These are phyloP conservation scores for Ligdia adustata DNA, from an alignment of 2,888 invertebrate species.

Conservation along the genomic window DNA sequence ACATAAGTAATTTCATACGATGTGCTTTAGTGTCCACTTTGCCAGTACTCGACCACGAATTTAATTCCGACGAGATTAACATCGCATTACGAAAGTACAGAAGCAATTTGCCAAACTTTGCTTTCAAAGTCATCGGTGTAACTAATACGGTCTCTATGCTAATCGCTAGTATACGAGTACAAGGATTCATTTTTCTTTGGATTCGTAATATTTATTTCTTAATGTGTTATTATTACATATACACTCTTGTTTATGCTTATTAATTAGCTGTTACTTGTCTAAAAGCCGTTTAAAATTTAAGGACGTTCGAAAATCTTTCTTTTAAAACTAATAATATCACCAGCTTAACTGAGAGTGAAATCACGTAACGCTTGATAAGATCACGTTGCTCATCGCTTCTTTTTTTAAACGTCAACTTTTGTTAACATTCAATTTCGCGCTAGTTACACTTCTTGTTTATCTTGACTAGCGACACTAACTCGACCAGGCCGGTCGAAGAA, in stretches of 20 bases:
- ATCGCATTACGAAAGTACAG: conserved; percentile 35
- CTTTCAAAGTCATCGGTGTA: conserved; percentile 24
- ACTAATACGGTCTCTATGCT: conserved; percentile 20
- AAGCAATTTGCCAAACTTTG: conserved; percentile 29
- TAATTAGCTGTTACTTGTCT: too few relatives aligned
- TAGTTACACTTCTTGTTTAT: conserved; percentile 50
- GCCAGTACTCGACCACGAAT: conserved; percentile 17
- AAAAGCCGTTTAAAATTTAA: too few relatives aligned
- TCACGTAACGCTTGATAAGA: conserved; percentile 67
- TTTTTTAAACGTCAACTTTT: conserved; percentile 61
- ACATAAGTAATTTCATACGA: conserved; percentile 43
- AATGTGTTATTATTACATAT: neutral
- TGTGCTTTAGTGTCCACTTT: conserved; percentile 33
- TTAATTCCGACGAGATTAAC: conserved; percentile 34
- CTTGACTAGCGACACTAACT: conserved; percentile 31
- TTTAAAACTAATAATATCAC: too few relatives aligned
- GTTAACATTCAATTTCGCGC: conserved; percentile 53
- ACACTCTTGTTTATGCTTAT: too few relatives aligned
- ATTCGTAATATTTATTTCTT: conserved; percentile 1
- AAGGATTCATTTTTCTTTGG: conserved; percentile 6
- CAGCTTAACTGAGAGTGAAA: conserved; percentile 67
- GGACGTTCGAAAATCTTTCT: too few relatives aligned
- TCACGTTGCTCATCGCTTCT: conserved; percentile 55
- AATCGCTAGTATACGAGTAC: conserved; percentile 5
- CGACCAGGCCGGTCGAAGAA: conserved; percentile 23